Evolutionary conservation across 2,113 vertebrate genomes (phyloP), one percentile per base, ranked within the genome.

Genomic region (Oncorhynchus kisutch): DNA sequence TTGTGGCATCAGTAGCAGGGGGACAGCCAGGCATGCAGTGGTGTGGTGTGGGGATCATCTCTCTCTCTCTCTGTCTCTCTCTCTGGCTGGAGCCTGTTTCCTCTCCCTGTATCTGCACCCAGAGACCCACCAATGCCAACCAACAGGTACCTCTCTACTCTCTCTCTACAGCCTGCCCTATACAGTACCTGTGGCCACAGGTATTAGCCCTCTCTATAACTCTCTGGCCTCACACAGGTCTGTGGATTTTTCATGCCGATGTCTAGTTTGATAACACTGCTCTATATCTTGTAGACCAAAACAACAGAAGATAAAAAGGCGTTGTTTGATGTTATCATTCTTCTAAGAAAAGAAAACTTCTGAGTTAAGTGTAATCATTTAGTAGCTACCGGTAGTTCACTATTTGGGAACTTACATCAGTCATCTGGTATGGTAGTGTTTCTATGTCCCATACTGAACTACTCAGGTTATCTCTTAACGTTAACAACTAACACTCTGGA

Each of bases 61-160:
- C 39, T 39, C 39, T 39, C 34, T 39, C 39, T 8, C 39, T 39
- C 39, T 39, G 7, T 39, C 39, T 8, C 39, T 39, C 39, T 39
- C 39, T 9, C 12, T 25, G 66, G 70, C 9, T 67, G 57, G 71
- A 78, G 51, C 67, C 20, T 76, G 25, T 39, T 39, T 39, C 39
- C 39, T 8, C 39, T 74, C 67, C 20, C 76, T 67, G 49, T 57
- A 57, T 84, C 68, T 74, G 25, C 45, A 73, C 64, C 2, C 14
- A 65, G 51, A 45, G 14, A 14, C 54, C 25, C 76, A 77, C 48
- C 64, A 67, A 82, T 75, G 75, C 79, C 67, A 68, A 76, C 79
- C 67, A 68, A 76, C 51, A 79, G 73, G 62, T 85, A 71, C 70
- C 64, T 29, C 24, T 62, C 70, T 68, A 62, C 76, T 71, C 7